Base-by-base conservation (phyloP, 2,888 invertebrate genomes). In the Pseudococcus viburni region DNA sequence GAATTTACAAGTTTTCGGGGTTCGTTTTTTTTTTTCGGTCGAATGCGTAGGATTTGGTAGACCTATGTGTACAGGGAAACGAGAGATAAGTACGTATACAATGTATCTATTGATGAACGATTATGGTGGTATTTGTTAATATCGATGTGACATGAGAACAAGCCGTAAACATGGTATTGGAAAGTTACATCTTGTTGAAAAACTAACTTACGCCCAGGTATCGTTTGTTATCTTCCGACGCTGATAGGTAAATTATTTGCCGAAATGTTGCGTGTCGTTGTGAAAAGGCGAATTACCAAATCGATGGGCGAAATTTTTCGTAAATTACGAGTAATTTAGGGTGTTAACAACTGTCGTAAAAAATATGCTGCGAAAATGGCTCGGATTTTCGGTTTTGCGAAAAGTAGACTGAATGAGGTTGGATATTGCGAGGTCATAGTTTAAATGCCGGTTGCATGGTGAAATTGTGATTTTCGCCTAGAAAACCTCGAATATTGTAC, bases 41-140 rank as follows among this genome's bases (percentile, higher is more conserved):
- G n/a, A 73, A 17, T 33, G 73, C 33, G 73, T 73, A 73, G 73
- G 73, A 73, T 33, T 15, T 26, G 9, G 19, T 42, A 42, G 42
- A 42, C 42, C 26, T 33, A 33, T 1, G 26, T 33, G 26, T 33
- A 59, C 22, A 33, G 68, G 19, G 59, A 59, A 19, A n/a, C 59
- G 59, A 59, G 0, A 19, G 26, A 33, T 33, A 33, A 33, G 26
- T 33, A 33, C 26, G 26, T 42, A 42, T 42, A 6, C 9, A 42
- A 42, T 64, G 64, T 64, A 73, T 73, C 33, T 73, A 73, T 73
- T 73, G 73, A 73, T 73, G 73, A 73, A 73, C 73, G 73, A 73
- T 73, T 73, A 73, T 73, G 73, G 73, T 64, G 19, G 64, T 73
- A 73, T 73, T 73, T 33, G 73, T 73, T 73, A 73, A 73, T 73